Evolutionary conservation across 2,113 vertebrate species (phyloP), one percentile per base, ranked within the genome.

Genomic region (Oreotrochilus melanogaster): DNA sequence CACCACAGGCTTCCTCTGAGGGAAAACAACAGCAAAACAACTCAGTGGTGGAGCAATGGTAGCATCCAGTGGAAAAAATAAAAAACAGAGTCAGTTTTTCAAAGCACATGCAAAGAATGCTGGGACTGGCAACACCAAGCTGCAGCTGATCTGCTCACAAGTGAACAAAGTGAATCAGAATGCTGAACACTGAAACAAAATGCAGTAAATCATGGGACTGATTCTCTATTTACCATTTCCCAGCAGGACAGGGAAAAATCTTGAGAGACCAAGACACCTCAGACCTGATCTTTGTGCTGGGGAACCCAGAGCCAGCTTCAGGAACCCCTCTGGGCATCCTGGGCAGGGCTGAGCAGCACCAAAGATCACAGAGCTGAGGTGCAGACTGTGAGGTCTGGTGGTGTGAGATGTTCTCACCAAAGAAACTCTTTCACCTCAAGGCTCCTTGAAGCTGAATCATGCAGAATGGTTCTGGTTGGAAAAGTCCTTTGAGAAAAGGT

Each of bases 1-100:
- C 53, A 99, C 98, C 17, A 98, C 98, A 0, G 99, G 99, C 83
- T 96, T 97, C 92, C 99, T 99, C 99, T 99, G 86, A 21, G 88
- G 17, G 93, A 35, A 7, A 37, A 39, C 45, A 67, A 30, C 27
- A 54, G 30, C 18, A 54, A 53, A 53, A 28, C 5, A 48, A 51
- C 7, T 15, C 6, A 78, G 5, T 8, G 5, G 12, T 51, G 18
- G 86, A 92, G 83, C 9, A 5, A 86, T 15, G 5, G 3, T 18
- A 65, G 45, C 9, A 70, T 28, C 45, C 61, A 71, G 19, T 4
- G 5, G 13, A 62, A 53, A 47, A 45, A 57, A 21, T 12, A 1
- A 47, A 18, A 47, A 47, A 18, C 22, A 81, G 21, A 47, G 79
- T 14, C 1, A 30, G 10, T 70, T 66, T 69, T 75, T 67, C n/a